Conservation (phyloP, 1,140 invertebrate species). For the Microplitis demolitor region DNA sequence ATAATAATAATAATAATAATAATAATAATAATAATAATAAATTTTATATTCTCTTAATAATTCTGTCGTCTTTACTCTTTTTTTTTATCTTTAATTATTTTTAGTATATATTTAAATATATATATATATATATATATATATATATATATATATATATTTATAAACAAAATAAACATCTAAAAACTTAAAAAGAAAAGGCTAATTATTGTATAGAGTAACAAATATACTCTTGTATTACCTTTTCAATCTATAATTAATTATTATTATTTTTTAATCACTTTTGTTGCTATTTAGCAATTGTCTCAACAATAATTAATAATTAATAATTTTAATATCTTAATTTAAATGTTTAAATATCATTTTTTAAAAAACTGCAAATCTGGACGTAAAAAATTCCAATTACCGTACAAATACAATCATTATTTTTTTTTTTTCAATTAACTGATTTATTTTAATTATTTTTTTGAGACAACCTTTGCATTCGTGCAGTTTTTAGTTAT, state of each 20-base stretch:
- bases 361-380: slow-evolving; percentile 4
- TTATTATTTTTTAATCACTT: slow-evolving; percentile 16
- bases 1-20: neutral
- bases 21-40: neutral
- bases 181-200: slow-evolving; percentile 51
- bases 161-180: slow-evolving; percentile 55
- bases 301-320: neutral
- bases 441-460: neutral
- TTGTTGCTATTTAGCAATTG: neutral
- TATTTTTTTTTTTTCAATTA: neutral
- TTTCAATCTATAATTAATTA: slow-evolving; percentile 12
- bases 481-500: no score
- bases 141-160: slow-evolving; percentile 16
- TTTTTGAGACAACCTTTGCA: no score
- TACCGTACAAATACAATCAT: neutral
- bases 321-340: neutral
- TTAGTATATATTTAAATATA: slow-evolving; percentile 11
- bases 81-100: slow-evolving; percentile 28
- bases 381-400: slow-evolving; percentile 10
- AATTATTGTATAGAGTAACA: slow-evolving; percentile 34
- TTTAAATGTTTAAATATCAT: neutral
- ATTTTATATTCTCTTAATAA: neutral
- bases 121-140: slow-evolving; percentile 22
- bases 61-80: slow-evolving; percentile 14
- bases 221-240: slow-evolving; percentile 21